phyloP scores from a whole-genome alignment of 2,888 invertebrate species.

The Crocallis elinguaria region DNA sequence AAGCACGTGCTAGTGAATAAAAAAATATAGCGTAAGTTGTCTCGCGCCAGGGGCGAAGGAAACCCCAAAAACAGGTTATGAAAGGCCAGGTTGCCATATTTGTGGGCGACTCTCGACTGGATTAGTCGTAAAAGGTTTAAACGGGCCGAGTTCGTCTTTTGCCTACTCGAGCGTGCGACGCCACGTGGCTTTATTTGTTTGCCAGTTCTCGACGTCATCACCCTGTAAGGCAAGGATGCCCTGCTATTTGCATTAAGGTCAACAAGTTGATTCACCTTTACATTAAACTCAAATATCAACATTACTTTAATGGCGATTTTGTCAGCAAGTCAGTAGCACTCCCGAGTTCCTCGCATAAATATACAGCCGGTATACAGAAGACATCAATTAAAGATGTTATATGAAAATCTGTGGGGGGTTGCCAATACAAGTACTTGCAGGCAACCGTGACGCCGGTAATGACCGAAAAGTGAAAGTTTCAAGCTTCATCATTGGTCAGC shows the following conservation, averaged over 20 bases:
- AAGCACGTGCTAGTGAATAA: conserved; percentile 60
- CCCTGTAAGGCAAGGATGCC: conserved; percentile 71
- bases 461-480: conserved; percentile 76
- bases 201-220: conserved; percentile 68
- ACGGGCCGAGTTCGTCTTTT: conserved; percentile 74
- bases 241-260: conserved; percentile 66
- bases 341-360: conserved; percentile 2
- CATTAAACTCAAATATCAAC: conserved; percentile 41
- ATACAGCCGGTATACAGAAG: conserved; percentile 22
- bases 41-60: conserved; percentile 73
- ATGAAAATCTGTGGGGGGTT: conserved; percentile 49
- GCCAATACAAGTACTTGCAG: conserved; percentile 45
- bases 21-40: conserved; percentile 51
- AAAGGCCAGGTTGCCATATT: conserved; percentile 81
- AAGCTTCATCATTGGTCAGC: conserved; percentile 66
- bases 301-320: conserved; percentile 24
- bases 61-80: conserved; percentile 84
- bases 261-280: conserved; percentile 63
- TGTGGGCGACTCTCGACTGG: conserved; percentile 76
- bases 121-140: conserved; percentile 84
- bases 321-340: not conserved
- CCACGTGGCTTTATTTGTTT: conserved; percentile 75
- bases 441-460: conserved; percentile 56
- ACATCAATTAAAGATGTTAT: conserved; percentile 25
- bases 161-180: conserved; percentile 63